Percentiles rank a stretch among this genome's conserved stretches.
Evolutionary conservation across 2,113 vertebrate genomes (phyloP).

Genomic region (Oreochromis spilurus): DNA sequence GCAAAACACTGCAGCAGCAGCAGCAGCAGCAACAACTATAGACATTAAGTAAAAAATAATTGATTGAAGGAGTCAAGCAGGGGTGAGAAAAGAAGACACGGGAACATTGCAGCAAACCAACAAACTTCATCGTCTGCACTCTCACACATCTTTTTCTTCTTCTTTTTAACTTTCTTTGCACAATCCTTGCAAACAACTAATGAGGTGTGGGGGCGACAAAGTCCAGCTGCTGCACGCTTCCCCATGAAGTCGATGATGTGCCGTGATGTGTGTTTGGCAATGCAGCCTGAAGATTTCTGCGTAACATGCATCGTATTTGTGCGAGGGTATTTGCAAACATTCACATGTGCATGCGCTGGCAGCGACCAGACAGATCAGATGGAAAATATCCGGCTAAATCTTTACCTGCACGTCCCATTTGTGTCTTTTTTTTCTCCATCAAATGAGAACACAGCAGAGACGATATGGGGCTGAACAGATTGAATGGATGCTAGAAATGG

Average conservation of each 20-base stretch:
- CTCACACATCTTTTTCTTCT: not conserved
- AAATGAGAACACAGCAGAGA: constrained; percentile 16
- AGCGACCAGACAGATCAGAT: not conserved
- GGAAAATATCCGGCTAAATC: not conserved
- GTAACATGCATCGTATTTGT: not conserved
- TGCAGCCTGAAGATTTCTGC: not conserved
- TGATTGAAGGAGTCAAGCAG: constrained; percentile 36
- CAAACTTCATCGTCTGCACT: not conserved
- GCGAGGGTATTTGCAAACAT: not conserved
- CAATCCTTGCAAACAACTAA: constrained; percentile 25
- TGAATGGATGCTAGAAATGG: constrained; percentile 47
- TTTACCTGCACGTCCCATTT: not conserved
- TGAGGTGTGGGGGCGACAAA: constrained; percentile 20
- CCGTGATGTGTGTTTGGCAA: not conserved
- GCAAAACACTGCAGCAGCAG: not conserved
- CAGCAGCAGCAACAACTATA: not conserved
- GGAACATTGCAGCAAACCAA: constrained; percentile 8
- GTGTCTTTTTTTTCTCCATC: not conserved
- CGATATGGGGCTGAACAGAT: not conserved
- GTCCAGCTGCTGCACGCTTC: not conserved
- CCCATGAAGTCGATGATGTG: not conserved
- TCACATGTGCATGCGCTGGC: not conserved
- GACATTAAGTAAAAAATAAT: constrained; percentile 8
- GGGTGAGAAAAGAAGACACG: not conserved
- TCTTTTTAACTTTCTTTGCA: constrained; percentile 7